phyloP scores from a whole-genome alignment of 92 coral and sea anemone species.

The Micromussa lordhowensis region DNA sequence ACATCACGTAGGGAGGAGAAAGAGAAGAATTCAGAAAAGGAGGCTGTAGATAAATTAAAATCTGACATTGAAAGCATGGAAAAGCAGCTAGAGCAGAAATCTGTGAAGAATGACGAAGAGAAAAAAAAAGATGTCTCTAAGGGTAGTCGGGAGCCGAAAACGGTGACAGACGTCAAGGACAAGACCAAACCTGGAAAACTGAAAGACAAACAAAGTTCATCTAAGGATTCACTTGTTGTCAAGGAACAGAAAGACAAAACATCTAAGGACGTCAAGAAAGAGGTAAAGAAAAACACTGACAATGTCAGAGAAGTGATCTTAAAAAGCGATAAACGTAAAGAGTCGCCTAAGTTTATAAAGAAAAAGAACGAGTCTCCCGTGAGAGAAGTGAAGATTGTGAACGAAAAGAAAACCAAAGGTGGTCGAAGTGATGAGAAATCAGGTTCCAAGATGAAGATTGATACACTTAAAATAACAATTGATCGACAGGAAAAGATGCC shows the following conservation, averaged over 20 bases:
- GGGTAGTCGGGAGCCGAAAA: neutral
- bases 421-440: slow-evolving; percentile 9
- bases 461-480: slow-evolving; percentile 40
- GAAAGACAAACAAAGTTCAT: slow-evolving; percentile 9
- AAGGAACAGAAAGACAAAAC: slow-evolving; percentile 10
- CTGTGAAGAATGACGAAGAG: neutral
- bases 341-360: slow-evolving; percentile 10
- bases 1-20: neutral
- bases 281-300: slow-evolving; percentile 13
- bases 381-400: slow-evolving; percentile 47
- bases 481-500: slow-evolving; percentile 5
- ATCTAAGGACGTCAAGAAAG: slow-evolving; percentile 7
- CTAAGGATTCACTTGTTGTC: neutral
- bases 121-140: slow-evolving; percentile 3
- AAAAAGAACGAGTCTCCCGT: slow-evolving; percentile 17
- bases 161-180: neutral
- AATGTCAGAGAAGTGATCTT: slow-evolving; percentile 40
- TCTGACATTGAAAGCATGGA: slow-evolving; percentile 33
- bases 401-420: slow-evolving; percentile 13
- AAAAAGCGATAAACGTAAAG: slow-evolving; percentile 34
- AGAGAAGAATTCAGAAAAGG: slow-evolving; percentile 11
- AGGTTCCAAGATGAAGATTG: slow-evolving; percentile 25
- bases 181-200: slow-evolving; percentile 10
- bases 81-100: slow-evolving; percentile 20
- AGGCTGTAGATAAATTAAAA: slow-evolving; percentile 18